phyloP scores from a whole-genome alignment of 2,113 vertebrate genomes.

The Stomatorhinus ivindoensis region DNA sequence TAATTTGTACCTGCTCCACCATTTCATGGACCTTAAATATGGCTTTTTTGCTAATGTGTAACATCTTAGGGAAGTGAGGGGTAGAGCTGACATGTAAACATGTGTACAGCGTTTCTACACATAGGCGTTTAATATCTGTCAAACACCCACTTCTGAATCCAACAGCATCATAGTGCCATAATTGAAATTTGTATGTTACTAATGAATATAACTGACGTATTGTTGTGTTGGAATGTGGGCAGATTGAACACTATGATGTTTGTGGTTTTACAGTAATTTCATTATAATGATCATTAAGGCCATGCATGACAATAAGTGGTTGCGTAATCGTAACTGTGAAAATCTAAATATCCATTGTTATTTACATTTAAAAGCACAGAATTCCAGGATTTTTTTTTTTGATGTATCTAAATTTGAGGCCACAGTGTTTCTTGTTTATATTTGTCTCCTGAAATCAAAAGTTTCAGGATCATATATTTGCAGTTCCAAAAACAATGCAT shows the following conservation, averaged over 20 bases:
- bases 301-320: not conserved
- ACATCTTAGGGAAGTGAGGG: not conserved
- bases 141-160: not conserved
- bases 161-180: not conserved
- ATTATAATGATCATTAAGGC: not conserved
- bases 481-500: not conserved
- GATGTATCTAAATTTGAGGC: constrained; percentile 1
- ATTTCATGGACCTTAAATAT: constrained; percentile 22
- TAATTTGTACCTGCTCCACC: constrained; percentile 18
- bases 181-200: not conserved
- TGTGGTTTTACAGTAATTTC: not conserved
- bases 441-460: constrained; percentile 3
- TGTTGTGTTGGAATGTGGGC: not conserved
- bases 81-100: not conserved
- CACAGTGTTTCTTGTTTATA: not conserved
- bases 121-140: not conserved
- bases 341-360: not conserved
- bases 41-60: not conserved
- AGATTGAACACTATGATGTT: not conserved
- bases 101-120: not conserved
- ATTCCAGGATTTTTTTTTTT: not conserved
- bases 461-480: not conserved
- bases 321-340: constrained; percentile 7
- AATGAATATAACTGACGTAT: not conserved
- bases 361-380: constrained; percentile 4